Evolutionary conservation across 1,140 invertebrate species (phyloP), one percentile per base, ranked within the genome.

Genomic region (Drosophila virilis): DNA sequence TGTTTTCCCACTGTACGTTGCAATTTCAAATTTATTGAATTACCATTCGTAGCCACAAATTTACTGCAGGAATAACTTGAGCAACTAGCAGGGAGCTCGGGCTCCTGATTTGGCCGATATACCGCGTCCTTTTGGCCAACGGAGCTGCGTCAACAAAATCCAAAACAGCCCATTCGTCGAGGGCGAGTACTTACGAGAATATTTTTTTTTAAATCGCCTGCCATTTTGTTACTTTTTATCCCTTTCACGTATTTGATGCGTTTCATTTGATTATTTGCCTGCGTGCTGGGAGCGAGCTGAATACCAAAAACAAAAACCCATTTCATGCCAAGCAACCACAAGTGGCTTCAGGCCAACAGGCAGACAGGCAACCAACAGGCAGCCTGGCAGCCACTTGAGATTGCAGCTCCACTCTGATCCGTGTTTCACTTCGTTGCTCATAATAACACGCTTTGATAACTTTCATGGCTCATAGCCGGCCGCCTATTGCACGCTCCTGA

Each of bases 361-460:
- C 57, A 50, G 43, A 35, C 28, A 51, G 66, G 37, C 77, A 58
- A 37, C 68, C 80, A 76, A 79, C 43, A 46, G 33, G 35, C 55
- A 50, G 48, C 57, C 32, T 59, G 45, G 58, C 79, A 84, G 46
- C 81, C 77, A 80, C 74, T 85, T 80, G 78, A 82, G 75, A 52
- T 71, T 58, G 78, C 45, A 46, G 55, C 65, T 51, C 40, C 32
- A 38, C 55, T 61, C 43, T 52, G 43, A 60, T 37, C 59, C 57
- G 74, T 59, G 77, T 66, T 79, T 74, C 83, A 84, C 83, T 70
- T 78, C 69, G 84, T 75, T 89, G 84, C 62, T 65, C 59, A 82
- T 86, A 91, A 91, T 91, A 91, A 90, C 90, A 91, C 85, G 90
- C 83, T 84, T 89, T 90, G 82, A 89, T 91, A 91, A 91, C 84